Percentiles rank a stretch among this genome's conserved stretches.
Conservation (phyloP, 2,888 invertebrate species). For the Tetropium fuscum region DNA sequence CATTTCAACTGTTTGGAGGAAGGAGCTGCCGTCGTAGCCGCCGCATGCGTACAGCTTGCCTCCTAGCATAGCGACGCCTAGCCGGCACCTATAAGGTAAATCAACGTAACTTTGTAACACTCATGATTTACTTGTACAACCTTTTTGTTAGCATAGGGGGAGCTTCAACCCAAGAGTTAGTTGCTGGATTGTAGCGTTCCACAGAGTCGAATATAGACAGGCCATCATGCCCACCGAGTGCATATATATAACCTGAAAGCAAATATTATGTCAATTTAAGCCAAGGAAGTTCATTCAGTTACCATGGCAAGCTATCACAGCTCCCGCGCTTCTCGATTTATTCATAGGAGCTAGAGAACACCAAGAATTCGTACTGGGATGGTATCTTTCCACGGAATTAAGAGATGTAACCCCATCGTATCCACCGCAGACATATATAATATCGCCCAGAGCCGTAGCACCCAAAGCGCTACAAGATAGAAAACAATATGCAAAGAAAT, state of each 20-base stretch:
- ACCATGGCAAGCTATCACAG: constrained; percentile 65
- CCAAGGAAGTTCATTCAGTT: neutral
- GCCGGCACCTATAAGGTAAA: constrained; percentile 82
- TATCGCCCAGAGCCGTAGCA: constrained; percentile 82
- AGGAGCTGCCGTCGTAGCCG: constrained; percentile 87
- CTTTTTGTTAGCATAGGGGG: constrained; percentile 84
- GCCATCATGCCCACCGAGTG: constrained; percentile 90
- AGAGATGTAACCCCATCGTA: constrained; percentile 88
- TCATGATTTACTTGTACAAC: too few relatives aligned
- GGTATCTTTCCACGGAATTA: constrained; percentile 85
- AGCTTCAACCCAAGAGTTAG: constrained; percentile 79
- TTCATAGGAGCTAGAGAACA: constrained; percentile 79
- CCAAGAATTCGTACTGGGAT: constrained; percentile 81
- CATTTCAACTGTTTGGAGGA: constrained; percentile 85
- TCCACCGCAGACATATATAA: constrained; percentile 86
- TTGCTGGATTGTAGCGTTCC: constrained; percentile 82
- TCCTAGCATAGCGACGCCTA: constrained; percentile 85
- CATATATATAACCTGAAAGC: constrained; percentile 79
- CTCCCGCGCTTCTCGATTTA: constrained; percentile 69
- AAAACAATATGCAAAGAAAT: too few relatives aligned
- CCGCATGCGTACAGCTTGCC: constrained; percentile 88
- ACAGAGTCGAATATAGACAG: constrained; percentile 89
- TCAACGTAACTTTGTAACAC: too few relatives aligned
- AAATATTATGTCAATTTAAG: constrained; percentile 15
- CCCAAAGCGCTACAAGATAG: constrained; percentile 77